Evolutionary conservation across 1,140 invertebrate species (phyloP), one percentile per base, ranked within the genome.

Genomic region (Drosophila ohnishii): DNA sequence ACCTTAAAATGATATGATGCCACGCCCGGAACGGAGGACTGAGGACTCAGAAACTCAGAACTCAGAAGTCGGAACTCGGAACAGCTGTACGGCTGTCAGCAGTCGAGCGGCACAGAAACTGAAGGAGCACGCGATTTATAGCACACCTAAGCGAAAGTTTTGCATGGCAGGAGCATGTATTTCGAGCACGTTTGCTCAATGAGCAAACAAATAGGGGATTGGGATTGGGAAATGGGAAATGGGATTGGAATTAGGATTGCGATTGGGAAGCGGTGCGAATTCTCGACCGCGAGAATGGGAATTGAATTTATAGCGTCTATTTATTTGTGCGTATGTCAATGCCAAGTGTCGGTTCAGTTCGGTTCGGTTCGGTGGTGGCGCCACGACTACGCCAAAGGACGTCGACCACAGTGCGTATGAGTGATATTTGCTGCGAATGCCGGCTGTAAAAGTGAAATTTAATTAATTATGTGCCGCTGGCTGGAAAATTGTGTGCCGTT

Each of bases 1-100:
- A 82, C 85, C 84, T 84, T 80, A 72, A 88, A 88, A 80, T 84
- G 84, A 88, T 79, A 71, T 78, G 84, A 74, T 80, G 84, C 84
- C 80, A 88, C 84, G 85, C 80, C 85, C 63, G 30, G 40, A 34
- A 16, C 30, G 28, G 30, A 55, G 22, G 22, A n/a, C 30, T 40
- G 30, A 55, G 22, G 22, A n/a, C 30, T 40, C 14, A n/a, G 16
- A 25, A 64, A 8, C 28, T 32, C 25, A 39, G 50, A n/a, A 14
- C 45, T 53, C 47, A 70, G n/a, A 61, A 55, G 47, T 53, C 35
- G n/a, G 47, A 50, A 32, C 47, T 32, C n/a, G 47, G 28, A 51
- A 45, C 56, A 37, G 53, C 40, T 51, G 51, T 75, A 71, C 59
- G 81, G 67, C 83, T 87, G 82, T 86, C 82, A 82, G 82, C 83